Evolutionary conservation across 2,888 invertebrate genomes (phyloP).

Genomic region (Orthonychiurus folsomi): DNA sequence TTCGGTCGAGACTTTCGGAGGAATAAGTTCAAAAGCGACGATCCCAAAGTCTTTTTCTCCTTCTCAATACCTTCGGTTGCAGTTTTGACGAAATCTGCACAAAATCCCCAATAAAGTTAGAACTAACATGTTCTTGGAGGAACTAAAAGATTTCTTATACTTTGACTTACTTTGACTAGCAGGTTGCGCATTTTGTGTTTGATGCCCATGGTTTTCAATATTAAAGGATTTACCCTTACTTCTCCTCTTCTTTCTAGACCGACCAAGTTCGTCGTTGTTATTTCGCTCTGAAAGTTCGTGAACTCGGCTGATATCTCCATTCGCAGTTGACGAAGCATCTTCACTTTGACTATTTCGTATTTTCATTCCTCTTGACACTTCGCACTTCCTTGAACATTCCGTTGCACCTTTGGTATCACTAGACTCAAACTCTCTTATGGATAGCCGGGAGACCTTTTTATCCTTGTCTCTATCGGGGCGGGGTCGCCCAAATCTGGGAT

Average conservation of each 20-base stretch:
- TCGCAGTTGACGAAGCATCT: not conserved
- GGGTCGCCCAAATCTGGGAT: not conserved
- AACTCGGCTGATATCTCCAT: not conserved
- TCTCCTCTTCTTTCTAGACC: slow-evolving; percentile 12
- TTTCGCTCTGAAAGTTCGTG: slow-evolving; percentile 7
- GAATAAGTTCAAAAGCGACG: not conserved
- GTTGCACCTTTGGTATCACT: not conserved
- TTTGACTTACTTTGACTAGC: not conserved
- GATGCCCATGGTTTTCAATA: not conserved
- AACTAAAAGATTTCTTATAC: too few relatives aligned
- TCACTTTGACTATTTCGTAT: not conserved
- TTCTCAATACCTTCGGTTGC: not conserved
- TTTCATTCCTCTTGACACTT: not conserved
- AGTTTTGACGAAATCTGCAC: too few relatives aligned
- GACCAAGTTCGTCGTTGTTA: slow-evolving; percentile 16
- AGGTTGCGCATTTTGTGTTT: not conserved
- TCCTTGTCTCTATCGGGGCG: not conserved
- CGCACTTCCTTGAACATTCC: not conserved
- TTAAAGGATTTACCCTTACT: slow-evolving; percentile 14
- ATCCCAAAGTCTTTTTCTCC: not conserved
- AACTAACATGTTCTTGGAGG: too few relatives aligned
- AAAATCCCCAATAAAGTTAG: too few relatives aligned
- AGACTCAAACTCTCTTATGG: not conserved
- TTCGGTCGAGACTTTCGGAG: not conserved
- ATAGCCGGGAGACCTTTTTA: not conserved